Evolutionary conservation across 1,140 invertebrate species (phyloP).

Genomic region (Augochlora pura): DNA sequence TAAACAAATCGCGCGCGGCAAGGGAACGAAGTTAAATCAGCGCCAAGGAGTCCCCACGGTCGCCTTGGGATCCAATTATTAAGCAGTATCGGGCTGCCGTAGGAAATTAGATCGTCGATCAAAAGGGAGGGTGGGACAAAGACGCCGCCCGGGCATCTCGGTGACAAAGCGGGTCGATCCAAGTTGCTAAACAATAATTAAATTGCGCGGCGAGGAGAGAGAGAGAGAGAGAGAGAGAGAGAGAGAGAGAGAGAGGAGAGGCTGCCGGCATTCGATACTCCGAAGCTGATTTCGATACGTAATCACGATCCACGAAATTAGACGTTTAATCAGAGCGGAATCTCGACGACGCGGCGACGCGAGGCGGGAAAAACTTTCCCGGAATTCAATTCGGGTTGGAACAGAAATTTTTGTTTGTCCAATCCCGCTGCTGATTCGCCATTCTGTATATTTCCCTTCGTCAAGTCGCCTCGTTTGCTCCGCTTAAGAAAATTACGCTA

Average conservation of each 20-base stretch:
- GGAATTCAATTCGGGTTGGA: background rate
- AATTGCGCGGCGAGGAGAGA: slow-evolving; percentile 8
- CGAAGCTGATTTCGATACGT: slow-evolving; percentile 12
- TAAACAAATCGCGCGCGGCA: slow-evolving; percentile 11
- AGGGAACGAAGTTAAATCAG: slow-evolving; percentile 22
- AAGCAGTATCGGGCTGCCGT: slow-evolving; percentile 27
- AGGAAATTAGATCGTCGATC: slow-evolving; percentile 49
- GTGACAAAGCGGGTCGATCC: slow-evolving; percentile 39
- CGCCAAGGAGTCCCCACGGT: background rate
- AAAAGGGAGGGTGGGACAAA: background rate
- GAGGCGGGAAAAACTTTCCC: background rate
- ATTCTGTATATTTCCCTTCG: background rate
- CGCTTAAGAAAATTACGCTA: too few species aligned
- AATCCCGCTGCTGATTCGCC: background rate
- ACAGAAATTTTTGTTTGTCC: slow-evolving; percentile 1
- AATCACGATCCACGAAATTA: background rate
- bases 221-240: background rate
- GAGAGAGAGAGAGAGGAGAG: background rate
- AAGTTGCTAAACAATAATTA: slow-evolving; percentile 50
- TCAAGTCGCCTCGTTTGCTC: background rate
- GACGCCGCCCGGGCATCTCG: slow-evolving; percentile 3
- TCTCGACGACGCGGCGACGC: background rate
- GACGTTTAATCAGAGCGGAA: background rate
- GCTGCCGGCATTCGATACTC: background rate
- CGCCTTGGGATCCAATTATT: slow-evolving; percentile 26